Conservation (phyloP, 2,113 vertebrate species). For the Hippoglossus stenolepis region DNA sequence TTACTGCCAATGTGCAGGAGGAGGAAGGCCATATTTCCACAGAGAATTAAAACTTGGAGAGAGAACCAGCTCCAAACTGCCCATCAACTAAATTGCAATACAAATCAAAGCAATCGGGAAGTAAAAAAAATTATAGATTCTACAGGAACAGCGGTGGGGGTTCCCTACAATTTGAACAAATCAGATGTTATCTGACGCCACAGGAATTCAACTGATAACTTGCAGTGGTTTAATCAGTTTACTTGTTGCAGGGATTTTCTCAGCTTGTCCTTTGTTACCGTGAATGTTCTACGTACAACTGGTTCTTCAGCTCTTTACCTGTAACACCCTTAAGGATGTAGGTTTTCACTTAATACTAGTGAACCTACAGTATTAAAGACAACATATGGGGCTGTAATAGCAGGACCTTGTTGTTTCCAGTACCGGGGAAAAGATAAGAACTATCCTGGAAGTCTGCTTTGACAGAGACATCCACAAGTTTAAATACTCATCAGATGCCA, state of each 20-base stretch:
- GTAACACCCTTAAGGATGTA: not conserved
- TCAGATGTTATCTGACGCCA: not conserved
- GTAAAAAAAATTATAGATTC: not conserved
- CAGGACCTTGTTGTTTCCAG: not conserved
- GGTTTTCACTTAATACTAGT: not conserved
- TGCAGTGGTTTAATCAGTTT: not conserved
- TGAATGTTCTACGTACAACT: not conserved
- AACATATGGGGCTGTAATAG: not conserved
- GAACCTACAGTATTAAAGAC: not conserved
- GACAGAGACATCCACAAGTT: too few species aligned
- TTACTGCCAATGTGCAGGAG: too few species aligned
- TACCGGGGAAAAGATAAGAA: too few species aligned
- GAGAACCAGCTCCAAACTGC: not conserved
- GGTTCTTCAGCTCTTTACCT: not conserved
- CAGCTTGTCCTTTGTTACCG: not conserved
- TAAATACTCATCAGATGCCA: too few species aligned
- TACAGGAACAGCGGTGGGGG: not conserved
- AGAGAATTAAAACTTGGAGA: too few species aligned
- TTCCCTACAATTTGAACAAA: not conserved
- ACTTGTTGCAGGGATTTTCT: not conserved
- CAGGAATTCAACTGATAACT: not conserved
- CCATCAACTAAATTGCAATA: not conserved
- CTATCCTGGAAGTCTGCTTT: too few species aligned
- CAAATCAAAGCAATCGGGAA: not conserved
- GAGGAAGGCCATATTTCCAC: too few species aligned